Evolutionary conservation across 2,113 vertebrate genomes (phyloP).

Genomic region (Enhydra lutris): DNA sequence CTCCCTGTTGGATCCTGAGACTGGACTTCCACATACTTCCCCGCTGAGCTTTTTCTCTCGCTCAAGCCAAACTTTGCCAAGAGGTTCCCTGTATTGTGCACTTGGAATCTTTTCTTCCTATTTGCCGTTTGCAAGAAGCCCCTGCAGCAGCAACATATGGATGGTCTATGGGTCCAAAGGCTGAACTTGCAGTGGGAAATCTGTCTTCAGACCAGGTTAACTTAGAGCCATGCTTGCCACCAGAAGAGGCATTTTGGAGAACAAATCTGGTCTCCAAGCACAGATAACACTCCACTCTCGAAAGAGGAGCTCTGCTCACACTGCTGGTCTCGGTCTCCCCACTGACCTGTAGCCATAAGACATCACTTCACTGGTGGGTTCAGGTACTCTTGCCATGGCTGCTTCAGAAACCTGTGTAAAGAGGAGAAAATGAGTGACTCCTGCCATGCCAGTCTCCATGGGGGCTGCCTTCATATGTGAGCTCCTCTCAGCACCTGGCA

Average conservation of each 20-base stretch:
- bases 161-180: neutral
- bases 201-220: neutral
- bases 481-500: neutral
- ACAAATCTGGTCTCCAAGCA: neutral
- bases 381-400: slow-evolving; percentile 64
- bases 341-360: slow-evolving; percentile 66
- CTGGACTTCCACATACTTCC: neutral
- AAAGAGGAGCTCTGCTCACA: neutral
- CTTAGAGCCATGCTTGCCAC: neutral
- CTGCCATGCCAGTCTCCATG: neutral
- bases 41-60: neutral
- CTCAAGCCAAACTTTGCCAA: neutral
- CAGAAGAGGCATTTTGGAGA: neutral
- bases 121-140: neutral
- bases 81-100: neutral
- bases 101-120: neutral
- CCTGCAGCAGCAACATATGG: neutral
- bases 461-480: neutral
- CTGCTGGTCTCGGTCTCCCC: neutral
- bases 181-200: neutral
- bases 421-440: neutral
- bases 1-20: neutral
- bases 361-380: slow-evolving; percentile 11
- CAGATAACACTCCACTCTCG: neutral
- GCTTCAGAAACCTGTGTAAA: slow-evolving; percentile 54